phyloP scores from a whole-genome alignment of 2,888 invertebrate genomes.

The Allacma fusca region DNA sequence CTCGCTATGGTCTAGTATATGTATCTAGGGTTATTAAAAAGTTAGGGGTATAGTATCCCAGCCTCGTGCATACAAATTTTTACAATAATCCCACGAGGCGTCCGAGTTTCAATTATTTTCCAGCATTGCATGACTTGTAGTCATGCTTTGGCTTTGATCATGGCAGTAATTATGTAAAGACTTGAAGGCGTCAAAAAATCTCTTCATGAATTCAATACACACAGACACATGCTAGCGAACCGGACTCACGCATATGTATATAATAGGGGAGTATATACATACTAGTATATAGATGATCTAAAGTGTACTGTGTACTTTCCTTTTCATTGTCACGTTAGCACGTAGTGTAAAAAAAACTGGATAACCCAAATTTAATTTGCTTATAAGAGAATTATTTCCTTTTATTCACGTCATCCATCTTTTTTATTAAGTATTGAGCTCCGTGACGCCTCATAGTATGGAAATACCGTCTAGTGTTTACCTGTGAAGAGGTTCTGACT shows the following conservation, averaged over 20 bases:
- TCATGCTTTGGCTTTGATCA: background rate
- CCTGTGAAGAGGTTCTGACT: too few species aligned
- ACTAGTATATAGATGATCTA: too few species aligned
- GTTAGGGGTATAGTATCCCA: background rate
- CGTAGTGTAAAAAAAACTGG: background rate
- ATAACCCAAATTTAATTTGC: background rate
- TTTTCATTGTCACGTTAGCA: background rate
- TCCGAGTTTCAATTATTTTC: background rate
- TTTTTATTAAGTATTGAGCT: too few species aligned
- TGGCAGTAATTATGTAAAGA: background rate
- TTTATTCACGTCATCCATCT: background rate
- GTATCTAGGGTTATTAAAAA: too few species aligned
- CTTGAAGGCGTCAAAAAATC: background rate
- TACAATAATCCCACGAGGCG: too few species aligned
- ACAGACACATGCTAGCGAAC: too few species aligned
- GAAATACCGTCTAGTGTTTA: too few species aligned
- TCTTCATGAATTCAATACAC: too few species aligned
- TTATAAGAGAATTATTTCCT: background rate
- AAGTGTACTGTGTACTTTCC: constrained; percentile 2
- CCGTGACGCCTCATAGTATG: background rate
- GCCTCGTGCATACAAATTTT: background rate
- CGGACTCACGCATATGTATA: too few species aligned
- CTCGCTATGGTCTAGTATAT: too few species aligned
- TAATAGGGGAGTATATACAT: too few species aligned
- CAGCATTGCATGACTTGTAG: constrained; percentile 12